These are phyloP conservation scores for Sarcophaga bullata DNA, from an alignment of 1,140 invertebrate genomes.

Conservation along the genomic window DNA sequence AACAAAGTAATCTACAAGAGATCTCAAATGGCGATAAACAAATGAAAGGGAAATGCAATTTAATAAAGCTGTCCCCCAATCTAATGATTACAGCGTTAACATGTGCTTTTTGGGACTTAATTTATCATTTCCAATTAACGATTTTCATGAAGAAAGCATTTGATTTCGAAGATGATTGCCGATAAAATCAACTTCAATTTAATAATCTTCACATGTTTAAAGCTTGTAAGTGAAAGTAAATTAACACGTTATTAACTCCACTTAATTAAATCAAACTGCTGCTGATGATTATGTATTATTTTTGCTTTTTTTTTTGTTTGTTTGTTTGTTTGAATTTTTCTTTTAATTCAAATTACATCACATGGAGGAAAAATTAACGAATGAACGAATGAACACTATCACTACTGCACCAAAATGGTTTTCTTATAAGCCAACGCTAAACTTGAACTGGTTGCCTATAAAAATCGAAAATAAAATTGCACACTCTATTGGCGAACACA, in stretches of 20 bases:
- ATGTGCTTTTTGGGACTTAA: too few relatives aligned
- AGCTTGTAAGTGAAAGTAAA: not conserved
- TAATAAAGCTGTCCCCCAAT: too few relatives aligned
- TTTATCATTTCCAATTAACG: too few relatives aligned
- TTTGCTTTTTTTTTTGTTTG: not conserved
- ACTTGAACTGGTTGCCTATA: conserved; percentile 38
- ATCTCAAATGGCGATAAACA: too few relatives aligned
- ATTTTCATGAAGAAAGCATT: too few relatives aligned
- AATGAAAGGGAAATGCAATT: too few relatives aligned
- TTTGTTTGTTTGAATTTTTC: not conserved
- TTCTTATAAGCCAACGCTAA: not conserved
- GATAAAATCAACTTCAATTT: too few relatives aligned
- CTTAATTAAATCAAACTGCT: not conserved
- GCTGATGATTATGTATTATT: conserved; percentile 3
- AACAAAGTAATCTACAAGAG: too few relatives aligned
- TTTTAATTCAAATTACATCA: conserved; percentile 17
- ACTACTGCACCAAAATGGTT: not conserved
- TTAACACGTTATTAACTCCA: conserved; percentile 1
- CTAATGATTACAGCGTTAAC: too few relatives aligned
- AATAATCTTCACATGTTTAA: too few relatives aligned
- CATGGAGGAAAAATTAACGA: conserved; percentile 26
- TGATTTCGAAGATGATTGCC: too few relatives aligned
- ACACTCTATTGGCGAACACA: not conserved
- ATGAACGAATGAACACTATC: too few relatives aligned
- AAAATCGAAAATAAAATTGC: conserved; percentile 22